Percentiles rank a stretch among this genome's conserved stretches.
Conservation (phyloP, 2,888 invertebrate genomes). For the Epistrophe eligans region DNA sequence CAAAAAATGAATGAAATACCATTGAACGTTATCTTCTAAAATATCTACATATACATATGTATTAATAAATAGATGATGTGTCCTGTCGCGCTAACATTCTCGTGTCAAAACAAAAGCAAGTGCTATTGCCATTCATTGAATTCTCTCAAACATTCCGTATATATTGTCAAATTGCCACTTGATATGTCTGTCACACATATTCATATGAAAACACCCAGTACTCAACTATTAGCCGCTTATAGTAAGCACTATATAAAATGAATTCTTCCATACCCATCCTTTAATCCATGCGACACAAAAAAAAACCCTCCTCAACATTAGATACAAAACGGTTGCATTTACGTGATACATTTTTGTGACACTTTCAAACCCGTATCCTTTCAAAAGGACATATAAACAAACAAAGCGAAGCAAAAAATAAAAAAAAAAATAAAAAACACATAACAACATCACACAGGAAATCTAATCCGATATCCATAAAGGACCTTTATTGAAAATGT, state of each 20-base stretch:
- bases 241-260: constrained; percentile 32
- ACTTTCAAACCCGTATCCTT: constrained; percentile 54
- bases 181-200: constrained; percentile 51
- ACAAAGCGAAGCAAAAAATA: not conserved
- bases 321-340: constrained; percentile 58
- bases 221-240: constrained; percentile 37
- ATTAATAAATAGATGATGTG: constrained; percentile 3
- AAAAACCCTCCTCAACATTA: not conserved
- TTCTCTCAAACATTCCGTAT: constrained; percentile 45
- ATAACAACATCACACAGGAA: constrained; percentile 47
- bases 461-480: constrained; percentile 63
- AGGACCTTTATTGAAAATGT: constrained; percentile 73
- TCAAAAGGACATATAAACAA: constrained; percentile 16
- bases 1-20: constrained; percentile 1
- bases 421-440: constrained; percentile 6
- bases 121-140: constrained; percentile 37
- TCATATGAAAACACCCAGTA: constrained; percentile 31
- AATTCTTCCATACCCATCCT: not conserved
- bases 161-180: constrained; percentile 69
- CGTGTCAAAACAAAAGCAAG: constrained; percentile 47
- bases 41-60: not conserved
- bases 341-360: constrained; percentile 56
- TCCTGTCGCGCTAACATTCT: constrained; percentile 30
- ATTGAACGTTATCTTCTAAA: not conserved
- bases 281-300: not conserved